Evolutionary conservation across 37 sponge, comb jelly and placozoan species (phyloP).

Genomic region (Spongilla lacustris): DNA sequence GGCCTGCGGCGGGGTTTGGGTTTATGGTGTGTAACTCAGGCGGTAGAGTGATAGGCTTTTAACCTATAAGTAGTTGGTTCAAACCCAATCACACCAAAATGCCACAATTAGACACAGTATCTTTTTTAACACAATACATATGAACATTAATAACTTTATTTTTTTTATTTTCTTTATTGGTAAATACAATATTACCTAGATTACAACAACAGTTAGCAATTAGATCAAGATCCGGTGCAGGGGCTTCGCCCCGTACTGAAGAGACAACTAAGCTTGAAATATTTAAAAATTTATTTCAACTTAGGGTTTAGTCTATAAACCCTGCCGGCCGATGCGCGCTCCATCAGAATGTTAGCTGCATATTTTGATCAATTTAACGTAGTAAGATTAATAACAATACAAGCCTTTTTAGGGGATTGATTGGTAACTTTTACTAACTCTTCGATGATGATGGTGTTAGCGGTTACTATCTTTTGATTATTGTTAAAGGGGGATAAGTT

Average conservation of each 20-base stretch:
- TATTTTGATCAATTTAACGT: conserved; percentile 93
- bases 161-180: conserved; percentile 55
- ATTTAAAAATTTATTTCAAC: conserved; percentile 1
- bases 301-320: not conserved
- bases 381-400: conserved; percentile 57
- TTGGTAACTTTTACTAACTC: conserved; percentile 72
- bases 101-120: conserved; percentile 72
- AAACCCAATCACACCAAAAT: conserved; percentile 61
- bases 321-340: conserved; percentile 1
- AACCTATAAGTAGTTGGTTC: conserved; percentile 66
- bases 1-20: not conserved
- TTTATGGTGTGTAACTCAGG: conserved; percentile 53
- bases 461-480: conserved; percentile 41
- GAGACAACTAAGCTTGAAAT: conserved; percentile 1
- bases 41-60: conserved; percentile 71
- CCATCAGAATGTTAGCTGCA: conserved; percentile 63
- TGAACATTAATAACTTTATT: conserved; percentile 53
- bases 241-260: not conserved
- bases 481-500: conserved; percentile 55
- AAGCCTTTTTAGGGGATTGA: conserved; percentile 51
- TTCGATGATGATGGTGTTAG: conserved; percentile 71
- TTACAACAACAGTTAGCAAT: conserved; percentile 58
- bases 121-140: conserved; percentile 63
- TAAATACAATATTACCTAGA: conserved; percentile 34
- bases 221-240: conserved; percentile 12